Evolutionary conservation across 1,140 invertebrate species (phyloP), one percentile per base, ranked within the genome.

Genomic region (Eumeta japonica): DNA sequence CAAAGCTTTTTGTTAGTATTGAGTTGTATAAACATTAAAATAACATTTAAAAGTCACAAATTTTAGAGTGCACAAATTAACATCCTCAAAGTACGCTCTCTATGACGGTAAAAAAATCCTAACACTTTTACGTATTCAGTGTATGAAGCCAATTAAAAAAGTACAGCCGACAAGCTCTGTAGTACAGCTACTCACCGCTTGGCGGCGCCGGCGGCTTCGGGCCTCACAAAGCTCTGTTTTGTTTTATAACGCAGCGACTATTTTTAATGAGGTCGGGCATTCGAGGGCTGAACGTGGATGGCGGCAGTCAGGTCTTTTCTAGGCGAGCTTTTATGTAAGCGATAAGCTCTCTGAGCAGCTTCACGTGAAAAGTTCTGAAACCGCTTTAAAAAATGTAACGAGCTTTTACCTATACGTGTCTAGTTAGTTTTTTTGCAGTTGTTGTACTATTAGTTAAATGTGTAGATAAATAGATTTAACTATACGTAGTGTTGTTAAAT

Each of bases 61-160:
- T 66, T 46, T 49, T 60, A n/a, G n/a, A n/a, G n/a, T n/a, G n/a
- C n/a, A n/a, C n/a, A 55, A 64, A 74, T 74, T 74, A 68, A 67
- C 70, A 64, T 70, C 71, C 70, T 68, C 62, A 74, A 74, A 74
- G 68, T 60, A 50, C 58, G 54, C 55, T 62, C 68, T 68, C 70
- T 65, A 68, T 68, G 59, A 61, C 58, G 52, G 43, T 55, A 60
- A 62, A 66, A 66, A 72, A 68, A 62, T 58, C 56, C 60, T 58
- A 60, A 62, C 57, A 62, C 59, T 65, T 67, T 62, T 52, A 70
- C 66, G 62, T 62, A 74, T 74, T 74, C 66, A 45, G 37, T 64
- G 62, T 67, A 74, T 70, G 60, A 46, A 48, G 66, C 64, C 68
- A 74, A 74, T 74, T 71, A 73, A 73, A 73, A 73, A 67, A 62